Conservation (phyloP, 2,113 vertebrate species). For the Stercorarius parasiticus region DNA sequence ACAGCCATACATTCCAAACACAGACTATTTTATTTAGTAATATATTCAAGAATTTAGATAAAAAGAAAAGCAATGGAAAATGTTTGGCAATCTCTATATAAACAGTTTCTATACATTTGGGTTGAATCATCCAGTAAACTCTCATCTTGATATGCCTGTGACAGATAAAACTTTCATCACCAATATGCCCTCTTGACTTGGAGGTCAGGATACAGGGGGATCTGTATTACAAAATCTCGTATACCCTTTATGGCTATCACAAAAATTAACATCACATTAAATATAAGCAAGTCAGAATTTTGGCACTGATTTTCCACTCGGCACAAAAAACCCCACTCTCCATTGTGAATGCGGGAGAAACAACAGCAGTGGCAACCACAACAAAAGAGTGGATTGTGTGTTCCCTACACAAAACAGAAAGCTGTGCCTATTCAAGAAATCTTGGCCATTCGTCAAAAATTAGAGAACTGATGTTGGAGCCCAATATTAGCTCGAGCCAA, state of each 20-base stretch:
- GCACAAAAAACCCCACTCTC: constrained; percentile 54
- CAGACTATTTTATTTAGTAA: constrained; percentile 59
- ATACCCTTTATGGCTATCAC: background rate
- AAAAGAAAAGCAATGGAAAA: constrained; percentile 59
- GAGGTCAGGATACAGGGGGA: background rate
- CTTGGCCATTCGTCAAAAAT: constrained; percentile 62
- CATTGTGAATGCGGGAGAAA: constrained; percentile 43
- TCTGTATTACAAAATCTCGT: background rate
- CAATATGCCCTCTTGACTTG: background rate
- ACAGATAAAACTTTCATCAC: constrained; percentile 50
- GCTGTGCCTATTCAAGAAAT: constrained; percentile 62
- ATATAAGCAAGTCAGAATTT: constrained; percentile 10
- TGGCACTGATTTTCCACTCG: constrained; percentile 17
- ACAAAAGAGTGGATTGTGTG: constrained; percentile 63
- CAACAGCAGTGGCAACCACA: constrained; percentile 55
- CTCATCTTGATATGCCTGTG: background rate
- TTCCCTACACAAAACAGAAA: constrained; percentile 62
- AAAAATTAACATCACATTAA: constrained; percentile 44
- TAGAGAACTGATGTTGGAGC: constrained; percentile 35
- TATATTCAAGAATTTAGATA: constrained; percentile 63
- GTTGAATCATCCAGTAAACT: constrained; percentile 40
- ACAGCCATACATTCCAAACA: constrained; percentile 63
- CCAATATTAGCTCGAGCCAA: constrained; percentile 53
- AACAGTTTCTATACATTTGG: constrained; percentile 50
- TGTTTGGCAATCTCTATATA: constrained; percentile 51